Base-by-base conservation (phyloP, 2,797 vertebrate genomes). In the Coluber constrictor region DNA sequence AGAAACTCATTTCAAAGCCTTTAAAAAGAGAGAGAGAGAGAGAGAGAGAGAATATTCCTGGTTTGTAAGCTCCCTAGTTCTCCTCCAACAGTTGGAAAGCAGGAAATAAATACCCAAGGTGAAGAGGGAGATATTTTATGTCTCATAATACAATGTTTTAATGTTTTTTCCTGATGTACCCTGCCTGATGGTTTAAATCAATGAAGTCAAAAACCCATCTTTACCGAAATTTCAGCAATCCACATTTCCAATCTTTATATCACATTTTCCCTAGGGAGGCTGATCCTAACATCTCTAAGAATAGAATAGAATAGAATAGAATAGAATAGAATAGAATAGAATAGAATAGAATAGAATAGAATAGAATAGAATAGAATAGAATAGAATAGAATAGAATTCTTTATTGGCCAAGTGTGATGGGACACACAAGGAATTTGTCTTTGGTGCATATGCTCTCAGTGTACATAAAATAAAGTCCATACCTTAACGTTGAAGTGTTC, bases 151-250 rank as follows among this genome's bases (percentile, higher is more conserved):
- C 59, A 51, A n/a, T n/a, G 2, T n/a, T 47, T 29, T 51, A 57
- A 47, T 27, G 23, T 63, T 59, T 47, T 87, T 94, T 66, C 27
- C 92, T 88, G 83, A 59, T 89, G 51, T 93, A 43, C 57, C 56
- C 92, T 93, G 43, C 93, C 93, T 91, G 25, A 27, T 90, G 95
- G 91, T 74, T 94, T 92, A 43, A 95, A 95, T 91, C 93, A 94
- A 89, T 60, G 55, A 92, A 79, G n/a, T 43, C 32, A 79, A 32
- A 43, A 79, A 43, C 7, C 7, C 16, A 1, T 37, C 32, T 74
- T 74, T 37, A 37, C 16, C n/a, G 0, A 74, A 8, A 20, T 32
- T 37, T 74, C 70, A 43, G 7, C 16, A 43, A 43, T 43, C 18
- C 70, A 79, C 32, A 23, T 20, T 3, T 43, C 32, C 16, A 43